Base-by-base conservation (phyloP, 1,140 invertebrate species). In the Achroia grisella region DNA sequence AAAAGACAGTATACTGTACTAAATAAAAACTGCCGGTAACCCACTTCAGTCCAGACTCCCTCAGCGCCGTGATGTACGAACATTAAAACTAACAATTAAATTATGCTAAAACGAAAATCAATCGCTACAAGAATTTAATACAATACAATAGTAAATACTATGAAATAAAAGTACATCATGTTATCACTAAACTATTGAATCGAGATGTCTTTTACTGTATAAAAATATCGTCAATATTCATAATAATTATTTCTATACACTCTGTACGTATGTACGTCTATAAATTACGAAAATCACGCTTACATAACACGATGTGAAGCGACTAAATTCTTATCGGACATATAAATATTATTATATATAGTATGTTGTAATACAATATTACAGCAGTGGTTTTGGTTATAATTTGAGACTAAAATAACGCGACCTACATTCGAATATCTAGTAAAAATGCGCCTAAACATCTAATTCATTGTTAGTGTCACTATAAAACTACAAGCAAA, bases 151-250 rank as follows among this genome's bases (percentile, higher is more conserved):
- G 56, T 52, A 45, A 61, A 52, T 59, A 44, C 43, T 60, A 63
- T 28, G 44, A 51, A 61, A 52, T 57, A 44, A 54, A 23, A 23
- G 17, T 23, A 23, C 6, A 23, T 23, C 17, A 6, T 23, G 17
- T 23, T 23, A 23, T 23, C 34, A 36, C 34, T 14, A 15, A 36
- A 9, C 13, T 36, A 12, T 36, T 34, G 11, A 34, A 12, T 2
- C 5, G 57, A 54, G 58, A 71, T 74, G 67, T 78, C 63, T 67
- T 77, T 74, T 75, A 63, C 52, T 71, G 74, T 83, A 83, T 59
- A 83, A 83, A 83, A 83, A 83, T 83, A 82, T 78, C 53, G 44
- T 76, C 49, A 72, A 56, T 69, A 63, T 71, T 6, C 17, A 43
- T 44, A 39, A 32, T 43, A 23, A 48, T 41, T 40, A 27, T 46